phyloP scores from a whole-genome alignment of 2,888 invertebrate species.

The Limnephilus marmoratus region DNA sequence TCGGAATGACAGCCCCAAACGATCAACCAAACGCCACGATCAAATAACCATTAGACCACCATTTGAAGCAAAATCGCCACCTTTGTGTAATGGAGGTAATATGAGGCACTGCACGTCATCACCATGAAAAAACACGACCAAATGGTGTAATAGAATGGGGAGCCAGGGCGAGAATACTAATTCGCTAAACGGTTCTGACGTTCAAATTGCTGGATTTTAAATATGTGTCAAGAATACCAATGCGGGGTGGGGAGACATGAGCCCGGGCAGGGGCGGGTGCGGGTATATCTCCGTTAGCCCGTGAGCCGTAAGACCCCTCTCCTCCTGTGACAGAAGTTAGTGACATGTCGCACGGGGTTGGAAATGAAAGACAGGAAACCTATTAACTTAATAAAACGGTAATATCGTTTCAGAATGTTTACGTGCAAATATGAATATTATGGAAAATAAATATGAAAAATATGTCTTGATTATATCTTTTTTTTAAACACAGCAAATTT shows the following conservation, averaged over 20 bases:
- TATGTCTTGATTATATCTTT: fast-evolving
- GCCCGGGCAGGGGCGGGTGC: not conserved
- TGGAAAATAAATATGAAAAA: not conserved
- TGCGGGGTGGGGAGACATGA: not conserved
- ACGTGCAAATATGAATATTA: not conserved
- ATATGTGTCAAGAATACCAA: slow-evolving; percentile 42
- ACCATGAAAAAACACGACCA: slow-evolving; percentile 48
- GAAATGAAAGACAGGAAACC: not conserved
- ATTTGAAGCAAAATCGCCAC: slow-evolving; percentile 29
- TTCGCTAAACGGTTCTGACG: slow-evolving; percentile 45
- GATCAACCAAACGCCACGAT: slow-evolving; percentile 10
- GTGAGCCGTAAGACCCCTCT: not conserved
- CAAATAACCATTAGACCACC: slow-evolving; percentile 38
- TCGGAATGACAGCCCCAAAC: slow-evolving; percentile 24
- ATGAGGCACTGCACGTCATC: slow-evolving; percentile 41
- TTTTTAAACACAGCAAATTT: too few relatives aligned
- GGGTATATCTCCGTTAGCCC: not conserved
- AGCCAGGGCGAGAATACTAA: slow-evolving; percentile 42
- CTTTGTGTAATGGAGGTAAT: slow-evolving; percentile 24
- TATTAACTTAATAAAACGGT: not conserved
- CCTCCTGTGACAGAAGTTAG: not conserved
- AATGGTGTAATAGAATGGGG: slow-evolving; percentile 48
- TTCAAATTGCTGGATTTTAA: slow-evolving; percentile 43
- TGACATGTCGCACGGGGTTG: not conserved
- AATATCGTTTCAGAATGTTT: not conserved